Evolutionary conservation across 2,113 vertebrate species (phyloP).

Genomic region (Cebidichthys violaceus): DNA sequence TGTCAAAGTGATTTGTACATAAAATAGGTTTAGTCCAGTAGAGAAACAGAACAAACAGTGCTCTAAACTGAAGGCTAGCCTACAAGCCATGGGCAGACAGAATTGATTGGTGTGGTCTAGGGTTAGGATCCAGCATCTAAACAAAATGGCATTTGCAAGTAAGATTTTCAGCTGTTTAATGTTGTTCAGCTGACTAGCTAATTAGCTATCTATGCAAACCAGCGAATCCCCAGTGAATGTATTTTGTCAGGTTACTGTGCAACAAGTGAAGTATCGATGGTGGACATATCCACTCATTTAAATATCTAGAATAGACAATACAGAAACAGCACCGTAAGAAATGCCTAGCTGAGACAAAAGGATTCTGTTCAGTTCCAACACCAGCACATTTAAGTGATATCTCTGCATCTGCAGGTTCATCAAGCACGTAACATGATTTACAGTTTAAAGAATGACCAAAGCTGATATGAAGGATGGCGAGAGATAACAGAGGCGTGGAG

Average conservation of each 20-base stretch:
- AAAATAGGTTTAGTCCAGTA: background rate
- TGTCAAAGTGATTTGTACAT: background rate
- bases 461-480: slow-evolving; percentile 48
- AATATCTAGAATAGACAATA: background rate
- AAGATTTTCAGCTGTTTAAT: background rate
- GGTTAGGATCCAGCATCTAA: background rate
- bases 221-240: background rate
- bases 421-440: slow-evolving; percentile 46
- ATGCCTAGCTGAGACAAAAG: background rate
- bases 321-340: background rate
- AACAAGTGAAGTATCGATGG: background rate
- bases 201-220: background rate
- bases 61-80: background rate
- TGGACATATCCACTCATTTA: background rate
- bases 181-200: no score
- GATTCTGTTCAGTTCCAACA: background rate
- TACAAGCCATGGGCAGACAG: background rate
- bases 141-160: background rate
- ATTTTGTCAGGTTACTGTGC: slow-evolving; percentile 3
- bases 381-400: background rate
- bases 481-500: slow-evolving; percentile 60
- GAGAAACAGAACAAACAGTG: background rate
- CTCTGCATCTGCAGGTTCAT: slow-evolving; percentile 21
- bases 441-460: slow-evolving; percentile 43
- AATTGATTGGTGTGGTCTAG: background rate